Conservation (phyloP, 2,888 invertebrate species). For the Brenthis ino region DNA sequence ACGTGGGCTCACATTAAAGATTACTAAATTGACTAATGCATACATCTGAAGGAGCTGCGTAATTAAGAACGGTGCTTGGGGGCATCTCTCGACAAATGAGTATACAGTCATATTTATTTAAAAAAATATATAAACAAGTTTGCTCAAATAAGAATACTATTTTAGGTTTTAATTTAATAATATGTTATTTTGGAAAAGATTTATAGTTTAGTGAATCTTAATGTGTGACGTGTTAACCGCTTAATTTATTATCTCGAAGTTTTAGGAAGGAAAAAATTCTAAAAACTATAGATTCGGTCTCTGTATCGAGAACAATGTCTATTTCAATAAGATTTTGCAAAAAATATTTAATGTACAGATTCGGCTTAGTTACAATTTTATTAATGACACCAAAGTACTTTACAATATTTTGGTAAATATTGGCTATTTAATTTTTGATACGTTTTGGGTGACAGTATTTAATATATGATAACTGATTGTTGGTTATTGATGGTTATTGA, state of each 20-base stretch:
- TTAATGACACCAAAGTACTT: no score
- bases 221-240: not conserved
- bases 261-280: not conserved
- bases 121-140: conserved; percentile 9
- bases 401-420: no score
- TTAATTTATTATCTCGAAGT: not conserved
- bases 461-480: no score
- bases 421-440: no score
- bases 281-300: no score
- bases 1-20: conserved; percentile 28
- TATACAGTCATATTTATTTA: conserved; percentile 22
- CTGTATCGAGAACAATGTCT: no score
- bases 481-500: no score
- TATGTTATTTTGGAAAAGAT: conserved; percentile 6
- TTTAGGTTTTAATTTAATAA: conserved; percentile 12
- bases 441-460: no score
- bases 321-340: no score
- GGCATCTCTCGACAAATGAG: conserved; percentile 41
- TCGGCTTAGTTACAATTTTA: no score
- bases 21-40: conserved; percentile 47
- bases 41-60: conserved; percentile 55
- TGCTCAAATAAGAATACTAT: conserved; percentile 3
- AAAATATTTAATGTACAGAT: no score
- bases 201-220: not conserved
- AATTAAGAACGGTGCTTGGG: conserved; percentile 51